Base-by-base conservation (phyloP, 2,888 invertebrate species). In the Andrena fulva region DNA sequence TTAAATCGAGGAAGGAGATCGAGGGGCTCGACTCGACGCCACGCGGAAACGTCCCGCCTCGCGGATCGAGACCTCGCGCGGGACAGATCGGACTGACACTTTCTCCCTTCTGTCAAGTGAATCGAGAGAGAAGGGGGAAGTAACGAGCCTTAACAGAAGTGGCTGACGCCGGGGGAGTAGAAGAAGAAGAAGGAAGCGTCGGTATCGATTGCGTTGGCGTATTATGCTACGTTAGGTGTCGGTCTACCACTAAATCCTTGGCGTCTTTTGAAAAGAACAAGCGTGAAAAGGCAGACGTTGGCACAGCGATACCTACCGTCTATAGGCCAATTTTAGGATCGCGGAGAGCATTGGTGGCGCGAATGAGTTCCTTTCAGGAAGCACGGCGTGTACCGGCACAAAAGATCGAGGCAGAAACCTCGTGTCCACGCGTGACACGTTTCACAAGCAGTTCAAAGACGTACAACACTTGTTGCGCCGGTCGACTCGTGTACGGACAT, bases 61-160 rank as follows among this genome's bases (percentile, higher is more conserved):
- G 56, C 66, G 59, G 64, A 29, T 50, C 69, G 67, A 60, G 42
- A 35, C 66, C 69, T 59, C 66, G 68, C 27, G 10, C 29, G 62
- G 74, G 54, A 74, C 50, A 76, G 70, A 77, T 71, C 50, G 24
- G n/a, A 10, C 33, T 20, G 68, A 79, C 68, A 63, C 68, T 59
- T 63, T 72, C 72, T 29, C 50, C 77, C 56, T 31, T 66, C 56
- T 27, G 48, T 35, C 60, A 6, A 2, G 12, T 12, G 42, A 12
- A 24, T 48, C 24, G 24, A 10, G 10, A n/a, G 20, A 24, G 33
- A 12, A 20, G 8, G 10, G 64, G 16, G 24, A 6, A 29, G 31
- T 67, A 56, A 67, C 35, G 62, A 16, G n/a, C 27, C 56, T 27
- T 27, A 24, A 20, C 42, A 42, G 42, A 42, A 42, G 42, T 42